A percentile compares a stretch with the other conserved stretches of the same genome.
Conservation (phyloP, 2,113 vertebrate species). For the Telmatochromis sp. region DNA sequence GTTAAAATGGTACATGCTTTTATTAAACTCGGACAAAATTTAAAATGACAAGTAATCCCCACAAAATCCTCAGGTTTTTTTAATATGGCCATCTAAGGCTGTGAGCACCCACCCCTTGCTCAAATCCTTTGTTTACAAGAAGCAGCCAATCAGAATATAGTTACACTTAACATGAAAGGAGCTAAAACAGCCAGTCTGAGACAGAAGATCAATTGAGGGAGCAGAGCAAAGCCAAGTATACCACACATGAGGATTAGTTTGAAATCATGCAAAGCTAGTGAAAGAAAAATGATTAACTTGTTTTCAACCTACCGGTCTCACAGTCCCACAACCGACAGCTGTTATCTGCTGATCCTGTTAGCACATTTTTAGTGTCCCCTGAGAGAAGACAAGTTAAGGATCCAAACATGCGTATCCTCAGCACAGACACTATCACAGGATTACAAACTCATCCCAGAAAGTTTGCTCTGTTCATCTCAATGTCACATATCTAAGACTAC, state of each 20-base stretch:
- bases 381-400: conserved; percentile 14
- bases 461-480: background rate
- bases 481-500: background rate
- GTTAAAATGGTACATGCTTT: background rate
- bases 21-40: background rate
- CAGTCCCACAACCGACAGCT: conserved; percentile 97
- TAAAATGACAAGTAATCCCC: background rate
- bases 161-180: background rate
- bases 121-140: background rate
- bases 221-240: background rate
- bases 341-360: conserved; percentile 95
- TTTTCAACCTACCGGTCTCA: conserved; percentile 79
- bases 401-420: background rate
- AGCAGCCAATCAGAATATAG: background rate
- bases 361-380: conserved; percentile 95
- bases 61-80: background rate
- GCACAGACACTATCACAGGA: background rate
- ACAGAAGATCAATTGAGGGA: background rate
- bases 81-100: background rate
- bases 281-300: background rate
- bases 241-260: background rate
- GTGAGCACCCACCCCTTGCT: background rate
- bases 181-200: background rate
- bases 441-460: background rate
- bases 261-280: background rate